These are phyloP conservation scores for Paracanthobrama guichenoti DNA, from an alignment of 2,113 vertebrate genomes.

Conservation along the genomic window DNA sequence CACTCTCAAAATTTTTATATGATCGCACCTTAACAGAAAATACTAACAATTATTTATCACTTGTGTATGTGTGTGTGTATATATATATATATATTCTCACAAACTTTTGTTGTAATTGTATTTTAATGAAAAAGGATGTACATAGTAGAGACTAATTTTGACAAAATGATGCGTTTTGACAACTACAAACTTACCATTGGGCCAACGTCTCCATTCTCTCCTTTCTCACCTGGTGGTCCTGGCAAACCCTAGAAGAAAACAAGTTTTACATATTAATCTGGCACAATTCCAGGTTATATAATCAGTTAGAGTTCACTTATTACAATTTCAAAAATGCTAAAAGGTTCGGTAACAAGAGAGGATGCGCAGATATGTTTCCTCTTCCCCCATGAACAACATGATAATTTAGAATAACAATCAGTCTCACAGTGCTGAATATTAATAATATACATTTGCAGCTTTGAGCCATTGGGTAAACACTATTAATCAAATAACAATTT, in stretches of 20 bases:
- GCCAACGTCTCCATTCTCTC: constrained; percentile 96
- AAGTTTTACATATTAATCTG: not conserved
- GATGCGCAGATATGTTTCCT: not conserved
- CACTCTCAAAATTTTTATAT: not conserved
- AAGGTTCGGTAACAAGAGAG: not conserved
- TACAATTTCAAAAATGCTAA: constrained; percentile 1
- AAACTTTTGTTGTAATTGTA: no score
- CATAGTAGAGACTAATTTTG: no score
- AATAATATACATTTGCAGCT: constrained; percentile 22
- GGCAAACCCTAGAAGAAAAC: constrained; percentile 84
- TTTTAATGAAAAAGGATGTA: no score
- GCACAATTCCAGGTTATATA: not conserved
- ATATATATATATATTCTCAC: not conserved
- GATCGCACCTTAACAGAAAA: not conserved
- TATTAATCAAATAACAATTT: constrained; percentile 30
- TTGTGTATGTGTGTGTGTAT: no score
- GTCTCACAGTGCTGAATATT: not conserved
- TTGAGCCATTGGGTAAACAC: constrained; percentile 9
- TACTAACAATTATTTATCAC: no score
- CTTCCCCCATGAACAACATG: not conserved
- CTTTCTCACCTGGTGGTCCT: constrained; percentile 96
- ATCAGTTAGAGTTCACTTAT: not conserved
- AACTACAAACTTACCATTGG: constrained; percentile 83
- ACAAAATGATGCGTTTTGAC: no score
- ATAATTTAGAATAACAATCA: constrained; percentile 7